phyloP scores from a whole-genome alignment of 2,888 invertebrate genomes.

The Plusia festucae region DNA sequence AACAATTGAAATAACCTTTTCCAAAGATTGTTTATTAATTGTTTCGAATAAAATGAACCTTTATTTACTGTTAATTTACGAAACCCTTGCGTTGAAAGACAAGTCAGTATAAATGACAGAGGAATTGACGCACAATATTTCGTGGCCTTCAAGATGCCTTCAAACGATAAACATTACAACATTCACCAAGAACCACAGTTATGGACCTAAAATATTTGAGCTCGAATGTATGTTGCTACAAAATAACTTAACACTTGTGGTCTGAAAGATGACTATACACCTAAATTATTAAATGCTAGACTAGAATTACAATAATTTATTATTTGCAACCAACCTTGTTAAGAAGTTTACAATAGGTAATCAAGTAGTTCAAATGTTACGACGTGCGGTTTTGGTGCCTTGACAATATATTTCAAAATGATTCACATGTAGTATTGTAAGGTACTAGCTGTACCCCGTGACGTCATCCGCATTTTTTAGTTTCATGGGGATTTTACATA shows the following conservation, averaged over 20 bases:
- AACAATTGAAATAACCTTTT: constrained; percentile 1
- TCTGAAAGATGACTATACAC: not conserved
- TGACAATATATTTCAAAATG: too few species aligned
- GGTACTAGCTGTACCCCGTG: too few species aligned
- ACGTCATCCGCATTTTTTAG: too few species aligned
- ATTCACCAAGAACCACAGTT: not conserved
- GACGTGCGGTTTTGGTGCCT: too few species aligned
- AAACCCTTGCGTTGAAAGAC: not conserved
- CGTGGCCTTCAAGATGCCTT: not conserved
- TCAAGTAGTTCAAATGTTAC: too few species aligned
- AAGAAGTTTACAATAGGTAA: too few species aligned
- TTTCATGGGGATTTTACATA: too few species aligned
- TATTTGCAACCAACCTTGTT: too few species aligned
- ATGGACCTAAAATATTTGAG: not conserved
- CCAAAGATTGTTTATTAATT: constrained; percentile 3
- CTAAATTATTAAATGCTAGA: not conserved
- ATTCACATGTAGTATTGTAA: too few species aligned
- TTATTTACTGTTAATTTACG: not conserved
- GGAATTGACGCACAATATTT: not conserved
- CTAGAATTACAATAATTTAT: not conserved
- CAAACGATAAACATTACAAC: not conserved
- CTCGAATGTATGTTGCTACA: constrained; percentile 2
- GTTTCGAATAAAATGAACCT: not conserved
- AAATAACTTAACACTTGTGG: too few species aligned
- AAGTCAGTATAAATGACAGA: not conserved